phyloP scores from a whole-genome alignment of 1,140 invertebrate genomes.

The Pogonomyrmex californicus region DNA sequence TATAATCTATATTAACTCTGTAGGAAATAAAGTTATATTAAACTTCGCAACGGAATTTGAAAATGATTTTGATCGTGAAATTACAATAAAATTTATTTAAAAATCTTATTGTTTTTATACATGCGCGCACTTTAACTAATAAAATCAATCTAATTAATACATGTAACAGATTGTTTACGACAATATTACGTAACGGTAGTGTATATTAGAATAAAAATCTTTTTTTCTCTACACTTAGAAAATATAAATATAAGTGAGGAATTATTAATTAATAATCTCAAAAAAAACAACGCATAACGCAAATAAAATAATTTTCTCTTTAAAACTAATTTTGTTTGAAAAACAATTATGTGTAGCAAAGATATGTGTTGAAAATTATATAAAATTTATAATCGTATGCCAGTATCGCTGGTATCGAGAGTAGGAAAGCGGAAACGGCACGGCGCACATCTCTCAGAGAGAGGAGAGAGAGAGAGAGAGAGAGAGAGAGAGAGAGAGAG shows the following conservation, averaged over 20 bases:
- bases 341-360: background rate
- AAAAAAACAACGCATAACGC: background rate
- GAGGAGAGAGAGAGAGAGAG: background rate
- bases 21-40: slow-evolving; percentile 21
- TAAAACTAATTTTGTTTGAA: background rate
- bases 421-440: slow-evolving; percentile 69
- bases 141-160: background rate
- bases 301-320: background rate
- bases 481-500: too few species aligned
- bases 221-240: too few species aligned
- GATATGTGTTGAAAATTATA: background rate
- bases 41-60: background rate
- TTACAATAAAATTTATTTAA: background rate
- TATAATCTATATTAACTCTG: slow-evolving; percentile 21
- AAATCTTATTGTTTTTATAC: background rate
- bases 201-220: background rate
- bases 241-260: background rate
- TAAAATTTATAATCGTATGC: background rate
- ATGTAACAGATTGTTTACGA: background rate
- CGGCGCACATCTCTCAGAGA: background rate
- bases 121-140: background rate
- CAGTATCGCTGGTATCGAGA: background rate
- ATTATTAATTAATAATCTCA: background rate
- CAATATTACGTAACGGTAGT: background rate
- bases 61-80: background rate